Conservation (phyloP, 2,888 invertebrate genomes). For the Pecten maximus region DNA sequence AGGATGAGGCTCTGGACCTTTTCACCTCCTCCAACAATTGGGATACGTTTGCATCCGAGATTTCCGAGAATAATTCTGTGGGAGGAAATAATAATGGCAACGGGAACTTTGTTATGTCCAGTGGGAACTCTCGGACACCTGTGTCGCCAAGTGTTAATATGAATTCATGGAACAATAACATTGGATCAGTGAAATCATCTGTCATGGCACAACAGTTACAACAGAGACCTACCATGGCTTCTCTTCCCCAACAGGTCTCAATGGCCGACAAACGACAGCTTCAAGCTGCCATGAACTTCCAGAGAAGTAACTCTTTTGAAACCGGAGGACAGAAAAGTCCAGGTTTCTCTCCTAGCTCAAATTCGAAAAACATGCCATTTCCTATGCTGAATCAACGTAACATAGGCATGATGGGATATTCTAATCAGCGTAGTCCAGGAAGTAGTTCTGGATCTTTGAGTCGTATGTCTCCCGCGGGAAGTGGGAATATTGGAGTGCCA, state of each 20-base stretch:
- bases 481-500: constrained; percentile 57
- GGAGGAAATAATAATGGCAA: constrained; percentile 41
- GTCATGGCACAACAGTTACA: constrained; percentile 51
- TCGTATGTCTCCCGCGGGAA: constrained; percentile 56
- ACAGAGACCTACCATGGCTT: constrained; percentile 41
- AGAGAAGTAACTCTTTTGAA: constrained; percentile 65
- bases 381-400: constrained; percentile 62
- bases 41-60: constrained; percentile 56
- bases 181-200: constrained; percentile 45
- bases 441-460: constrained; percentile 53
- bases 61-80: constrained; percentile 48
- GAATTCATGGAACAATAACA: constrained; percentile 50
- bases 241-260: constrained; percentile 45
- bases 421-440: constrained; percentile 69
- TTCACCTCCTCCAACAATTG: constrained; percentile 55
- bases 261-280: constrained; percentile 51
- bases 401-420: constrained; percentile 58
- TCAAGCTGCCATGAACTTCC: constrained; percentile 51
- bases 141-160: constrained; percentile 8
- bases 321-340: constrained; percentile 73
- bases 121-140: neutral
- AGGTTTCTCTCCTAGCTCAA: constrained; percentile 66
- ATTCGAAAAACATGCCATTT: constrained; percentile 63
- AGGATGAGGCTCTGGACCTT: constrained; percentile 56
- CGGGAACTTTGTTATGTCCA: constrained; percentile 38